A percentile compares a stretch with the other conserved stretches of the same genome.
phyloP scores from a whole-genome alignment of 35 echinoderm and acorn worm genomes.

The Ophiothrix spiculata region DNA sequence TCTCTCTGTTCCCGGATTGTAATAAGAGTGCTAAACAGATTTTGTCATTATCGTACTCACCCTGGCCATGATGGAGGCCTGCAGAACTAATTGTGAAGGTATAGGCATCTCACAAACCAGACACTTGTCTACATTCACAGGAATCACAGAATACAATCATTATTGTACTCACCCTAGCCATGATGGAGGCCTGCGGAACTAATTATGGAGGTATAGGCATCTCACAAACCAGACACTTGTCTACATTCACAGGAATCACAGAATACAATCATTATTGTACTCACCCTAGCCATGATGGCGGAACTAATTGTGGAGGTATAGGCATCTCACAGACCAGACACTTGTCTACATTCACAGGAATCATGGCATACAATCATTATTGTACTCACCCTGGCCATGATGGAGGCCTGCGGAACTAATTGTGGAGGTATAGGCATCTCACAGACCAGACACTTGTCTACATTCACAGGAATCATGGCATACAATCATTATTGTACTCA shows the following conservation, averaged over 20 bases:
- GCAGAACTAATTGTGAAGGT: slow-evolving; percentile 88
- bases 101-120: slow-evolving; percentile 94
- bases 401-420: slow-evolving; percentile 90
- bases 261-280: too few relatives aligned
- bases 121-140: slow-evolving; percentile 89
- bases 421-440: slow-evolving; percentile 93
- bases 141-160: slow-evolving; percentile 96
- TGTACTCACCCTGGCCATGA: slow-evolving; percentile 88
- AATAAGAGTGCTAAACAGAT: too few relatives aligned
- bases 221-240: slow-evolving; percentile 95
- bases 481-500: too few relatives aligned
- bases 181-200: slow-evolving; percentile 91
- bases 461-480: slow-evolving; percentile 99
- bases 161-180: slow-evolving; percentile 85
- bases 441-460: slow-evolving; percentile 89
- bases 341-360: slow-evolving; percentile 86
- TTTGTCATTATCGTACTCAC: too few relatives aligned
- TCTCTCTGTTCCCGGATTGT: too few relatives aligned
- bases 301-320: slow-evolving; percentile 90
- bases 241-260: slow-evolving; percentile 92
- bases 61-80: slow-evolving; percentile 89
- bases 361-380: too few relatives aligned
- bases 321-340: slow-evolving; percentile 96
- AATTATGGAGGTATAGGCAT: slow-evolving; percentile 90
- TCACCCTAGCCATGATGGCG: slow-evolving; percentile 66